Evolutionary conservation across 2,888 invertebrate genomes (phyloP), one percentile per base, ranked within the genome.

Genomic region (Lampropteryx suffumata): DNA sequence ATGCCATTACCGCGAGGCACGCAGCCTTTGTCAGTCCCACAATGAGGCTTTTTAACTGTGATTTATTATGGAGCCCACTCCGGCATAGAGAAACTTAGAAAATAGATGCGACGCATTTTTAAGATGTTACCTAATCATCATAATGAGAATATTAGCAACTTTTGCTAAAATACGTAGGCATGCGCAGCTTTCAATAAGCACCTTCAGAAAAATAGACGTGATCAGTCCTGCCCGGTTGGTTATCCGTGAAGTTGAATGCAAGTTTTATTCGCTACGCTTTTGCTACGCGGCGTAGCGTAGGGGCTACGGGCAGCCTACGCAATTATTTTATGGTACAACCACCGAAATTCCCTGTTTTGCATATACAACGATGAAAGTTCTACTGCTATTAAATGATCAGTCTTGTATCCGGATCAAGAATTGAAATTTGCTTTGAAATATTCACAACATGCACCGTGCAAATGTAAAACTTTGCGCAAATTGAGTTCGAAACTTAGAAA

Each of bases 41-140:
- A 81, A 81, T 79, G 71, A 76, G 69, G 72, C 67, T 74, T 73
- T 75, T 74, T 75, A 73, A 66, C 66, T 40, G 71, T 77, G 79
- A 84, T 82, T 82, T 82, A 83, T 80, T 64, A 65, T 64, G 62
- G 62, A 61, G 58, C 55, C 59, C 57, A 51, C 52, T 50, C 36
- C 32, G 35, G 50, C 60, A 56, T 41, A 64, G 55, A 61, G 13
- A 49, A 56, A 52, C 49, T 34, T 32, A 5, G 21, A 21, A 27
- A 43, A 51, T 39, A 55, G 55, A 59, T 50, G 55, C 10, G 47
- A 26, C 50, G 36, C 12, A 10, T 14, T 44, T 24, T 30, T 12
- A 12, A 2, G 32, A 10, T 21, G 5, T 10, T 35, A 8, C 7
- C 7, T 21, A 24, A 4, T 2, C 17, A 17, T 4, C 17, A 21